Conservation (phyloP, 2,113 vertebrate genomes). For the Pangasianodon hypophthalmus region DNA sequence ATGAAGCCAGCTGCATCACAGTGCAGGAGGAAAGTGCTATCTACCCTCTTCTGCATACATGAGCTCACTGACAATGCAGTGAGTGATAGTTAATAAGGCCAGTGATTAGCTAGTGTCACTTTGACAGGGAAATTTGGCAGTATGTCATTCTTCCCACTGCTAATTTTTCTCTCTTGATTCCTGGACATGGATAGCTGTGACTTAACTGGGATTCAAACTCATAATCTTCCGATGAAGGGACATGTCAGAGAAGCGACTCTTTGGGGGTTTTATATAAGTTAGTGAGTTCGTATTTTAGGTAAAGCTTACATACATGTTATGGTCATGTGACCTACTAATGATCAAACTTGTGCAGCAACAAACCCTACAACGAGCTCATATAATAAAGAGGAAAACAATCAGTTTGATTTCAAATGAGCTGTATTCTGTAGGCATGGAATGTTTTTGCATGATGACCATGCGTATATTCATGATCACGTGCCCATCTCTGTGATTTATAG, state of each 20-base stretch:
- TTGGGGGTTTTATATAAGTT: too few relatives aligned
- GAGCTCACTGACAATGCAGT: background rate
- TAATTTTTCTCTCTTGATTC: background rate
- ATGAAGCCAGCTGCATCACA: background rate
- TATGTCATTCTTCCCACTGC: background rate
- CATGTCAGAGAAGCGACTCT: too few relatives aligned
- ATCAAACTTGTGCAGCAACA: background rate
- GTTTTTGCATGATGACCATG: too few relatives aligned
- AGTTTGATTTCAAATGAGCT: too few relatives aligned
- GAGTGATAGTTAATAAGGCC: background rate
- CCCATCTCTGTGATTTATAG: background rate
- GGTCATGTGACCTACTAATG: background rate
- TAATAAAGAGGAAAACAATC: too few relatives aligned
- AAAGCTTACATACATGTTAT: too few relatives aligned
- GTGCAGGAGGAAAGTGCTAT: background rate
- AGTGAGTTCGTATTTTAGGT: too few relatives aligned
- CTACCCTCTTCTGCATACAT: background rate
- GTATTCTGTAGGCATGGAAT: too few relatives aligned
- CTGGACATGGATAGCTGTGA: background rate
- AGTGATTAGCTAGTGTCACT: background rate
- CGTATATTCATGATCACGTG: too few relatives aligned
- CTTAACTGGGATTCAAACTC: background rate
- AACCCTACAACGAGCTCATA: background rate
- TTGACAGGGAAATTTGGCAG: background rate
- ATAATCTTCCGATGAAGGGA: background rate